Conservation (phyloP, 2,888 invertebrate species). For the Hermodice carunculata region DNA sequence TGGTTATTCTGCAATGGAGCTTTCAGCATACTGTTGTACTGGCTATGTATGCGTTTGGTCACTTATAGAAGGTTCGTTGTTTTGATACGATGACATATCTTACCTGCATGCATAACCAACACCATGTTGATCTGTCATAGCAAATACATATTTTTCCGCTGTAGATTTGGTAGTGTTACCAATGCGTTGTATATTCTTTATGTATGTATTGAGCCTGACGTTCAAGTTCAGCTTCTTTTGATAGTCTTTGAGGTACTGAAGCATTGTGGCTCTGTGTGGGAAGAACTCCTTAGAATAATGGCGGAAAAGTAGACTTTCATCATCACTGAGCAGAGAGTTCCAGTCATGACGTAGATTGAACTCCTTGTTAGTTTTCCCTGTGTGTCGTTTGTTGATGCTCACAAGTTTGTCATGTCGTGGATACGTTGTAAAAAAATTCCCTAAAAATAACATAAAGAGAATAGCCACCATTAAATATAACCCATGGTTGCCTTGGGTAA, state of each 20-base stretch:
- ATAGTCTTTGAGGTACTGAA: constrained; percentile 68
- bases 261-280: constrained; percentile 55
- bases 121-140: constrained; percentile 64
- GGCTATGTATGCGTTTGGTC: too few relatives aligned
- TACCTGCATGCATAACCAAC: constrained; percentile 65
- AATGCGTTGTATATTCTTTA: constrained; percentile 40
- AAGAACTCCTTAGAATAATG: constrained; percentile 60
- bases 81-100: too few relatives aligned
- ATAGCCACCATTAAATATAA: too few relatives aligned
- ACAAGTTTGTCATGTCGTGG: constrained; percentile 69
- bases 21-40: too few relatives aligned
- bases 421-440: constrained; percentile 65
- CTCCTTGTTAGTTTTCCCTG: constrained; percentile 67
- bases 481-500: too few relatives aligned
- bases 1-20: too few relatives aligned
- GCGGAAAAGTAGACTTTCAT: constrained; percentile 48
- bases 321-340: constrained; percentile 69
- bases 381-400: constrained; percentile 69
- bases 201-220: constrained; percentile 66
- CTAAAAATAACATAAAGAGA: constrained; percentile 49
- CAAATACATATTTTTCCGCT: constrained; percentile 43
- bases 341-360: constrained; percentile 71
- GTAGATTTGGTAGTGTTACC: constrained; percentile 35
- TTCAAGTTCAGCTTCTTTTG: constrained; percentile 57
- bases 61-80: too few relatives aligned